phyloP scores from a whole-genome alignment of 2,888 invertebrate species.

The Psococerastis gibbosa region DNA sequence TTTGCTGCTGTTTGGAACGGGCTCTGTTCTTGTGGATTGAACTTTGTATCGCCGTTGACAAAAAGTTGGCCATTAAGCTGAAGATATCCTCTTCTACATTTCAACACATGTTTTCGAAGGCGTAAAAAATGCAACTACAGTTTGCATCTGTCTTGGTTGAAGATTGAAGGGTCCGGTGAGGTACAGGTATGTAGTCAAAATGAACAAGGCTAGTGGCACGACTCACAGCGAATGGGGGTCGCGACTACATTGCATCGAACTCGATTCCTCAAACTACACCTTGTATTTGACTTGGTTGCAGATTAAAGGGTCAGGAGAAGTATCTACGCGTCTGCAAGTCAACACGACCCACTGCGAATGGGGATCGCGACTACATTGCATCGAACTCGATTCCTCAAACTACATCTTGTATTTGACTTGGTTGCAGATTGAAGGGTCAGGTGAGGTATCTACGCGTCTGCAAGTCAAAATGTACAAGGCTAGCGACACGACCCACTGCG shows the following conservation, averaged over 20 bases:
- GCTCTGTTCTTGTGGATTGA: too few species aligned
- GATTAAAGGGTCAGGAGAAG: slow-evolving; percentile 28
- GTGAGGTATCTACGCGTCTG: slow-evolving; percentile 29
- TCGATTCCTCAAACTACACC: slow-evolving; percentile 28
- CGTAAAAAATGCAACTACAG: too few species aligned
- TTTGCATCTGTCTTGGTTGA: too few species aligned
- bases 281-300: slow-evolving; percentile 16
- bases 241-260: slow-evolving; percentile 31
- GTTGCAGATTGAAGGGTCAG: slow-evolving; percentile 27
- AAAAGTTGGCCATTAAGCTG: too few species aligned
- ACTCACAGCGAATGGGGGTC: slow-evolving; percentile 34
- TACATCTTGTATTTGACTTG: slow-evolving; percentile 16
- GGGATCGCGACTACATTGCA: slow-evolving; percentile 32
- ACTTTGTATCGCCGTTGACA: too few species aligned
- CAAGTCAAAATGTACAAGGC: slow-evolving; percentile 34
- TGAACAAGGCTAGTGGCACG: slow-evolving; percentile 30
- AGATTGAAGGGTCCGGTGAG: slow-evolving; percentile 28
- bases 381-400: slow-evolving; percentile 32
- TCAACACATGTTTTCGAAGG: too few species aligned
- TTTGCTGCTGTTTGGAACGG: too few species aligned
- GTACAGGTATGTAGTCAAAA: slow-evolving; percentile 33
- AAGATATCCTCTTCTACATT: too few species aligned
- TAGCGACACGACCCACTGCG: slow-evolving; percentile 31
- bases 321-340: slow-evolving; percentile 32
- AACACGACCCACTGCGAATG: slow-evolving; percentile 33